Conservation (phyloP, 2,797 vertebrate genomes). For the Epinephelus coioides region DNA sequence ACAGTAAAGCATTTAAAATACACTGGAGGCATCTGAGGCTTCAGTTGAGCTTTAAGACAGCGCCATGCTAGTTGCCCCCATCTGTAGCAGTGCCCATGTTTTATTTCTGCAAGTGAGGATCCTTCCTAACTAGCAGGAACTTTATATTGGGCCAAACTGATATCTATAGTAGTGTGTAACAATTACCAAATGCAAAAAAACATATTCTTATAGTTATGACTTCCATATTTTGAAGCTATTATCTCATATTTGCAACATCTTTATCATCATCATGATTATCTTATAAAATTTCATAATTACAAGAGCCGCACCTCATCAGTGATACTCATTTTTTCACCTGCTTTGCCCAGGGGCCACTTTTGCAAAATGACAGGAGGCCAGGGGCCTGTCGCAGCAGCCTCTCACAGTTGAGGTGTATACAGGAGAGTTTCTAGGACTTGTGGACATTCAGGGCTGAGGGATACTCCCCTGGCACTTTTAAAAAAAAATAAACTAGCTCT, state of each 20-base stretch:
- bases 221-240: neutral
- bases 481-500: no score
- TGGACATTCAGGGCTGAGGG: no score
- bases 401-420: no score
- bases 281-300: neutral
- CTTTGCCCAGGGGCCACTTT: no score
- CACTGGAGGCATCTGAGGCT: slow-evolving; percentile 26
- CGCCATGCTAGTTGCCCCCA: neutral
- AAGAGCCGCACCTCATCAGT: neutral
- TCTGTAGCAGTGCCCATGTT: neutral
- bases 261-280: neutral
- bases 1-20: slow-evolving; percentile 52
- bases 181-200: slow-evolving; percentile 35
- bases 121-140: neutral
- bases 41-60: slow-evolving; percentile 24
- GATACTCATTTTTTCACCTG: no score
- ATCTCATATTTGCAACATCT: neutral
- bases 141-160: neutral
- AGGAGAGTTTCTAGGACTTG: no score
- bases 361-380: no score
- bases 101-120: neutral
- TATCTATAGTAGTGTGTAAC: neutral
- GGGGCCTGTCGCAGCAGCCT: no score
- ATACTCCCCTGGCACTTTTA: no score
- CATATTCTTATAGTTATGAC: neutral